phyloP scores from a whole-genome alignment of 2,797 vertebrate species.

The Heteromormyrus szaboi region DNA sequence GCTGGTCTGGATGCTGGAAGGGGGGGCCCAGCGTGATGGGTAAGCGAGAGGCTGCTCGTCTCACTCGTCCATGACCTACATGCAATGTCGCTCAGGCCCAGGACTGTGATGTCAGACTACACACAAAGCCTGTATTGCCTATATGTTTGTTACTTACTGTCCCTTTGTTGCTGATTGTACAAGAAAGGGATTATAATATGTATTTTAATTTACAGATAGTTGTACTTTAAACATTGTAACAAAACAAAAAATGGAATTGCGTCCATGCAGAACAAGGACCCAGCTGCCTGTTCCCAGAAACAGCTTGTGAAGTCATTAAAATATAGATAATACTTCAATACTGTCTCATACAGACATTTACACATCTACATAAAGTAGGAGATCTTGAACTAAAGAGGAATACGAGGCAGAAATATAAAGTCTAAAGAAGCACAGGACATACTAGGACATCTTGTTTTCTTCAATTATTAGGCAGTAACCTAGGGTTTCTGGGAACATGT shows the following conservation, averaged over 20 bases:
- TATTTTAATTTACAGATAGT: neutral
- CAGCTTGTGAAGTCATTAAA: neutral
- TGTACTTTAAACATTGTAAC: neutral
- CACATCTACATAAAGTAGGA: neutral
- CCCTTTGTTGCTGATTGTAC: neutral
- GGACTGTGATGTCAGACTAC: neutral
- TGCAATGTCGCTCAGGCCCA: neutral
- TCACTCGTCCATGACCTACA: constrained; percentile 31
- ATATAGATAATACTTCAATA: neutral
- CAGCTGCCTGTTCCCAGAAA: neutral
- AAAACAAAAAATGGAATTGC: neutral
- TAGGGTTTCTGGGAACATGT: neutral
- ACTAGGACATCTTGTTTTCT: neutral
- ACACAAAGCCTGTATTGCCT: neutral
- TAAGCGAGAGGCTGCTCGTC: constrained; percentile 31
- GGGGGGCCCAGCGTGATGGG: constrained; percentile 21
- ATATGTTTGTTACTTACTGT: neutral
- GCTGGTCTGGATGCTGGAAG: constrained; percentile 17
- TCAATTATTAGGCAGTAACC: neutral
- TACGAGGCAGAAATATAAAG: neutral
- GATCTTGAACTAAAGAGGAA: neutral
- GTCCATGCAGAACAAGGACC: neutral
- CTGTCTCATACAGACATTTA: neutral
- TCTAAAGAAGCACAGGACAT: neutral
- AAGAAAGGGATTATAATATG: neutral